Conservation (phyloP, 2,113 vertebrate genomes). For the Notechis scutatus region DNA sequence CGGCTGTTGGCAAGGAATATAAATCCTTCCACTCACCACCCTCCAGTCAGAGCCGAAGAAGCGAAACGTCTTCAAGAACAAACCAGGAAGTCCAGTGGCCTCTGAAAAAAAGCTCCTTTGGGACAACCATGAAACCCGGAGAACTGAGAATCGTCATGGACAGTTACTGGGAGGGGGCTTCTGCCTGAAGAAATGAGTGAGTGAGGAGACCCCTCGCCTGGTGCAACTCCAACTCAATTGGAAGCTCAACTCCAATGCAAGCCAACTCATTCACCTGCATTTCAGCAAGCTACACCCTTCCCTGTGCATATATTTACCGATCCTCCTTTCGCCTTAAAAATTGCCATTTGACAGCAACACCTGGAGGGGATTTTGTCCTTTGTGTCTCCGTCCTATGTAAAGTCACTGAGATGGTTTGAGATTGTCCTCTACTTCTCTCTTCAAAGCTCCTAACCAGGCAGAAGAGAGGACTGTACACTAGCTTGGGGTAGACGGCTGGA, state of each 20-base stretch:
- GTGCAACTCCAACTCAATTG: neutral
- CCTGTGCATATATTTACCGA: neutral
- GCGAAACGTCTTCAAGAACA: too few relatives aligned
- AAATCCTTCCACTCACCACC: too few relatives aligned
- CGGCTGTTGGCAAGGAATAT: too few relatives aligned
- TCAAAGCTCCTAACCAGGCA: neutral
- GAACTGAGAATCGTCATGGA: too few relatives aligned
- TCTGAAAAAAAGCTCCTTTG: too few relatives aligned
- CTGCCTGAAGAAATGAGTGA: neutral
- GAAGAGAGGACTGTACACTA: neutral
- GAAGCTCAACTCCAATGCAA: neutral
- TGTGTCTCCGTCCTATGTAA: neutral
- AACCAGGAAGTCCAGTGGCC: too few relatives aligned
- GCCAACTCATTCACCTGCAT: neutral
- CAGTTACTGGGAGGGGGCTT: neutral
- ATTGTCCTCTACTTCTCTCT: neutral
- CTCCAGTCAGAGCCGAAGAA: too few relatives aligned
- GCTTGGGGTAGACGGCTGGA: neutral
- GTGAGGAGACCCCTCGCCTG: neutral
- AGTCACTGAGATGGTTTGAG: neutral
- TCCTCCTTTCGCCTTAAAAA: neutral
- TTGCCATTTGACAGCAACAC: neutral
- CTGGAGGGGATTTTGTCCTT: neutral
- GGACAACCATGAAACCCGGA: too few relatives aligned
- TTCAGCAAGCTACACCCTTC: neutral